These are phyloP conservation scores for Gari tellinella DNA, from an alignment of 2,888 invertebrate genomes.

Conservation along the genomic window DNA sequence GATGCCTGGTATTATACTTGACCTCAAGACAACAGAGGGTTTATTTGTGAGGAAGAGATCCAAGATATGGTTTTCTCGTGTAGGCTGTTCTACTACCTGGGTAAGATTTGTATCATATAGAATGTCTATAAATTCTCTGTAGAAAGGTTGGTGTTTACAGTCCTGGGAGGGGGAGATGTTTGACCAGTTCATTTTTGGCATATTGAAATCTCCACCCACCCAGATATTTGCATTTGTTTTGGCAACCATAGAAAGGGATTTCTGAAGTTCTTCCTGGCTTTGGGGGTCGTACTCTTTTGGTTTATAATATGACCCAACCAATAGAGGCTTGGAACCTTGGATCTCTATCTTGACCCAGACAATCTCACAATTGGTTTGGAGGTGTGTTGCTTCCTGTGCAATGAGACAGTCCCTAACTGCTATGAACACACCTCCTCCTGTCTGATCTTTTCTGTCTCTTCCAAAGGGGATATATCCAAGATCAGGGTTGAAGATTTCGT, in stretches of 20 bases:
- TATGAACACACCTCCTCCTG: constrained; percentile 14
- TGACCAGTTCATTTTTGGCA: constrained; percentile 11
- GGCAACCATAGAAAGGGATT: neutral
- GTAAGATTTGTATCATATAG: constrained; percentile 6
- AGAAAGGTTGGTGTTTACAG: constrained; percentile 2
- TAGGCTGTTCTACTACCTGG: no score
- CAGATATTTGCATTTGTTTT: neutral
- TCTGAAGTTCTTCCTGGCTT: constrained; percentile 2
- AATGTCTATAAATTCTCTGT: constrained; percentile 4
- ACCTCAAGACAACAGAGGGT: constrained; percentile 23
- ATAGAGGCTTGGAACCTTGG: constrained; percentile 2
- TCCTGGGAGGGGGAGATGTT: constrained; percentile 2
- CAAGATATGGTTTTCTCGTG: constrained; percentile 37
- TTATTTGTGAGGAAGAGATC: constrained; percentile 55
- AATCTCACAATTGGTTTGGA: constrained; percentile 10
- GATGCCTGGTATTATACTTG: constrained; percentile 39
- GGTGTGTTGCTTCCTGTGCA: constrained; percentile 10
- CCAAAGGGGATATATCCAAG: constrained; percentile 24
- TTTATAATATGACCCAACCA: constrained; percentile 8
- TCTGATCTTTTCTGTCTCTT: constrained; percentile 18
- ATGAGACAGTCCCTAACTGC: constrained; percentile 8
- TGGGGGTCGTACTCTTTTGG: constrained; percentile 20
- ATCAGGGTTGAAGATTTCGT: constrained; percentile 31
- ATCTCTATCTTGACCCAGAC: constrained; percentile 13
- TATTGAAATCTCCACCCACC: no score